phyloP scores from a whole-genome alignment of 2,113 vertebrate species.

The Lates calcarifer region DNA sequence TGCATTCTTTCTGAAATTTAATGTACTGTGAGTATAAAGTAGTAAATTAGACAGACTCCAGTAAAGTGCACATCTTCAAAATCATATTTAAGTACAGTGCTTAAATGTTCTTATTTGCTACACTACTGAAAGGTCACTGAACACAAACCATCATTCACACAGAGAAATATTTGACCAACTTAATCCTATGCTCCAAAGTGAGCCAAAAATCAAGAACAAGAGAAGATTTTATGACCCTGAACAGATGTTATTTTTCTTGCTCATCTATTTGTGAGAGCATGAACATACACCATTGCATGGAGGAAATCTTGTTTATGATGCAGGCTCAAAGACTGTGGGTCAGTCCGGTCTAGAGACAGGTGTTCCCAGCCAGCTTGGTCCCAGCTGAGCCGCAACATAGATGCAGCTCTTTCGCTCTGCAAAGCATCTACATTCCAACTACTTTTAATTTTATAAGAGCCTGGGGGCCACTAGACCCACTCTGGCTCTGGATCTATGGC shows the following conservation, averaged over 20 bases:
- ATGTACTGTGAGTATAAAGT: too few relatives aligned
- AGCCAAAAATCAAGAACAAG: conserved; percentile 37
- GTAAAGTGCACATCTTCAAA: background rate
- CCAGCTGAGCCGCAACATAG: conserved; percentile 52
- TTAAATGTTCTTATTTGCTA: background rate
- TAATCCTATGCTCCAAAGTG: conserved; percentile 23
- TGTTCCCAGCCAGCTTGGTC: conserved; percentile 52
- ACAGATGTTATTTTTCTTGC: conserved; percentile 59
- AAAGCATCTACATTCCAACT: conserved; percentile 62
- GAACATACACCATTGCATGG: conserved; percentile 1
- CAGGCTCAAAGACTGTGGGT: conserved; percentile 37
- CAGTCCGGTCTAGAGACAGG: conserved; percentile 61
- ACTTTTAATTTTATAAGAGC: conserved; percentile 72
- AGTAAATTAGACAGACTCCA: too few relatives aligned
- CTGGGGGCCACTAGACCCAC: conserved; percentile 53
- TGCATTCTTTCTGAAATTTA: too few relatives aligned
- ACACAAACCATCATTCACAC: conserved; percentile 29
- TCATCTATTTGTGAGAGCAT: conserved; percentile 54
- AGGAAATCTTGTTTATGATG: conserved; percentile 57
- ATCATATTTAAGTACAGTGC: background rate
- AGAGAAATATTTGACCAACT: conserved; percentile 16
- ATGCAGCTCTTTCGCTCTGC: conserved; percentile 55
- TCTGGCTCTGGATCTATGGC: conserved; percentile 60
- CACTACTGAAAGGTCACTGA: background rate
- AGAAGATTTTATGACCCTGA: conserved; percentile 44